Percentiles rank a stretch among this genome's conserved stretches.
These are phyloP conservation scores for Brachionus plicatilis DNA, from an alignment of 1,140 invertebrate species.

Conservation along the genomic window DNA sequence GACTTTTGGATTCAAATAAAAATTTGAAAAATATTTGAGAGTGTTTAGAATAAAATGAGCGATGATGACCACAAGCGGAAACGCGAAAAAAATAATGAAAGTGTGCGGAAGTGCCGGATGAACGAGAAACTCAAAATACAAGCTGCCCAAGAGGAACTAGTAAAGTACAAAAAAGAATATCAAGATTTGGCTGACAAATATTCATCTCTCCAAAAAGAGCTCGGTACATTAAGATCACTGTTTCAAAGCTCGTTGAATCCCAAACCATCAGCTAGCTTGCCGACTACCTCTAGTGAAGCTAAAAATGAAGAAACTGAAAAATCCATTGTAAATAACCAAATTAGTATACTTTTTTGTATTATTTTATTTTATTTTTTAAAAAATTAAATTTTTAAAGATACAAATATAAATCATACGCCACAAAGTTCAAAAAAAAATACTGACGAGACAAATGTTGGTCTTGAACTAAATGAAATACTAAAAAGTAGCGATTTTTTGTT, in stretches of 20 bases:
- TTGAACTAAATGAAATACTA: not conserved
- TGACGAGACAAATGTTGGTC: not conserved
- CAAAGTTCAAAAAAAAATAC: not conserved
- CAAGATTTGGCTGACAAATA: slow-evolving; percentile 32
- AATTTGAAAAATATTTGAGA: not conserved
- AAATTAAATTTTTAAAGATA: not conserved
- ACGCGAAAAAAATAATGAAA: slow-evolving; percentile 34
- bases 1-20: not conserved
- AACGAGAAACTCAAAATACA: slow-evolving; percentile 31
- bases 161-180: slow-evolving; percentile 7
- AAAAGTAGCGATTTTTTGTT: not conserved
- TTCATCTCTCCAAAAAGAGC: slow-evolving; percentile 32
- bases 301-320: not conserved
- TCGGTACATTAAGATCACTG: slow-evolving; percentile 4
- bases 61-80: not conserved
- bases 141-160: not conserved
- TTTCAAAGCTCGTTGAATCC: not conserved
- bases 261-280: not conserved
- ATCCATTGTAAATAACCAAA: not conserved
- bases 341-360: not conserved
- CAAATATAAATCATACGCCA: not conserved
- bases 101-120: slow-evolving; percentile 17
- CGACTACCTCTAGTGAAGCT: not conserved
- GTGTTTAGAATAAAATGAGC: not conserved
- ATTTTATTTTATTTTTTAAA: not conserved